Percentiles rank a stretch among this genome's conserved stretches.
phyloP scores from a whole-genome alignment of 1,140 invertebrate species.

The Conus betulinus region DNA sequence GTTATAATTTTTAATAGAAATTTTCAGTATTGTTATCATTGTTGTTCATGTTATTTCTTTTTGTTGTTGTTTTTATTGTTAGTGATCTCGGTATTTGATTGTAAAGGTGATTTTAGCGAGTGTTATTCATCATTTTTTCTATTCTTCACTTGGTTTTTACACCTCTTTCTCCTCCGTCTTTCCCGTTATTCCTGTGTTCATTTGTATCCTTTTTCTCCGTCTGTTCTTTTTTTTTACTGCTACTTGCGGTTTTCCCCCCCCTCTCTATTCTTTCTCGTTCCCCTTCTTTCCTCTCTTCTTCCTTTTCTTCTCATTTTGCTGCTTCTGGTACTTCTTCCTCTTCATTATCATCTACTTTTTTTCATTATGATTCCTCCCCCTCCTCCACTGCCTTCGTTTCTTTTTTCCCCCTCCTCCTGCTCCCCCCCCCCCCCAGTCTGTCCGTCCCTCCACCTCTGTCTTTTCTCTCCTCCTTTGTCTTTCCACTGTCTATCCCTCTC shows the following conservation, averaged over 20 bases:
- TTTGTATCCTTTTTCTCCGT: neutral
- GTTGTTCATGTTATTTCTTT: neutral
- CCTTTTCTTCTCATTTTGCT: neutral
- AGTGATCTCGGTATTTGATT: too few species aligned
- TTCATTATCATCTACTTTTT: neutral
- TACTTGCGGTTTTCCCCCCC: neutral
- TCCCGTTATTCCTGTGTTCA: neutral
- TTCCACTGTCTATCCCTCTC: neutral
- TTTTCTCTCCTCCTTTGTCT: conserved; percentile 14
- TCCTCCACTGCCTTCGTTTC: neutral
- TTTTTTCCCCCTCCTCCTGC: neutral
- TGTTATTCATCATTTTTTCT: neutral
- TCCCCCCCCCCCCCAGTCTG: neutral
- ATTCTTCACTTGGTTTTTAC: neutral
- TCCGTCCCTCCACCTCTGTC: neutral
- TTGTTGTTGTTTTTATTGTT: neutral
- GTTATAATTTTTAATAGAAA: neutral
- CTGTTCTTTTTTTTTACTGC: neutral
- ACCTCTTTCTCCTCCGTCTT: neutral
- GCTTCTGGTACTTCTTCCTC: neutral
- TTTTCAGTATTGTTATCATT: neutral
- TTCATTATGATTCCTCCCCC: neutral
- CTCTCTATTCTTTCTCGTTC: neutral
- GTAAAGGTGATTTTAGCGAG: too few species aligned
- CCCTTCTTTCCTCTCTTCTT: neutral